phyloP scores from a whole-genome alignment of 2,113 vertebrate species.

The Raja brachyura region DNA sequence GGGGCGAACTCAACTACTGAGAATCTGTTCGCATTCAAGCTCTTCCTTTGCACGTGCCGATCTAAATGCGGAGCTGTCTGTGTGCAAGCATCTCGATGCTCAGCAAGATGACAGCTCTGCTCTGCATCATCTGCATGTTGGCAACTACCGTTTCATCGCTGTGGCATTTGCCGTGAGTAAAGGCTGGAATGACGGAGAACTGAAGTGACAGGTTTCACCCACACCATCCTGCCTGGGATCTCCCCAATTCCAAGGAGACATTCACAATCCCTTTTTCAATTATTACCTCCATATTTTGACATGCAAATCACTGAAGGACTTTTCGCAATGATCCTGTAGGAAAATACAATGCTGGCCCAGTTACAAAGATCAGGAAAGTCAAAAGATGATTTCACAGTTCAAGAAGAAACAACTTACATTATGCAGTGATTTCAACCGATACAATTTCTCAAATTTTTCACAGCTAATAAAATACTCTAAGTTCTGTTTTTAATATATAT shows the following conservation, averaged over 20 bases:
- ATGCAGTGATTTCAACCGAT: neutral
- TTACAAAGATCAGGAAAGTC: neutral
- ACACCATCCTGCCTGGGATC: neutral
- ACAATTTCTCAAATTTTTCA: neutral
- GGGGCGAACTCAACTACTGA: neutral
- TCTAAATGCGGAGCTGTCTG: conserved; percentile 39
- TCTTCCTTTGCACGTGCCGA: neutral
- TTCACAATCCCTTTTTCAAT: neutral
- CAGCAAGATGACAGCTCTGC: conserved; percentile 34
- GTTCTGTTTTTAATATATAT: too few species aligned
- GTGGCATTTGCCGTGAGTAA: conserved; percentile 18
- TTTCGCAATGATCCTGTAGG: neutral
- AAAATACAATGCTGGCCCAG: neutral
- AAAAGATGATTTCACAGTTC: neutral
- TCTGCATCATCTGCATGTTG: conserved; percentile 15
- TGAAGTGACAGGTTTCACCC: conserved; percentile 28
- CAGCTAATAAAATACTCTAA: neutral
- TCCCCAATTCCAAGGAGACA: neutral
- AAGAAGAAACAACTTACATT: neutral
- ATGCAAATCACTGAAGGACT: neutral
- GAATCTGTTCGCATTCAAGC: conserved; percentile 7
- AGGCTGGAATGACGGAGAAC: neutral
- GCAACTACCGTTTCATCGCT: conserved; percentile 25
- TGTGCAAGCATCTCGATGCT: neutral
- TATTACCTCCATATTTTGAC: neutral